Percentiles rank a stretch among this genome's conserved stretches.
Conservation (phyloP, 2,797 vertebrate genomes). For the Enteromius afrohamiltoni region DNA sequence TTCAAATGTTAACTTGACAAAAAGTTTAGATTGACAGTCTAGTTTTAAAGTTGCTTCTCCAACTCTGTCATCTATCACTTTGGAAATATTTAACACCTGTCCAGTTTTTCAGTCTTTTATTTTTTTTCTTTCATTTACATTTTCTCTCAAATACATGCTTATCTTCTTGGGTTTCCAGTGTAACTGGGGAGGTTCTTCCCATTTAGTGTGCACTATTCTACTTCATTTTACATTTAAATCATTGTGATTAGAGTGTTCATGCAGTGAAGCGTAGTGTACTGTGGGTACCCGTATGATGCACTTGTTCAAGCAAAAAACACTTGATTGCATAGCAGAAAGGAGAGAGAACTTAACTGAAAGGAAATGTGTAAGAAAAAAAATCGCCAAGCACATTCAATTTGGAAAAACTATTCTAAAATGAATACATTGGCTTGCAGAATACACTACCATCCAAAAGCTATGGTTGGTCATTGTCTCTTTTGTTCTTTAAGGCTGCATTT, state of each 20-base stretch:
- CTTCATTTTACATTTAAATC: background rate
- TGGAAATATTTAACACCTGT: background rate
- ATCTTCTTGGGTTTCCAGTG: background rate
- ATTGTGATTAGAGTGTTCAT: background rate
- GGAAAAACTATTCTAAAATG: background rate
- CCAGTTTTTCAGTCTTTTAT: background rate
- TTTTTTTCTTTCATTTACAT: background rate
- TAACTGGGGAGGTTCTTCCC: background rate
- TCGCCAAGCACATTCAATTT: background rate
- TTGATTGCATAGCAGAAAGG: background rate
- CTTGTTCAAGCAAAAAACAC: background rate
- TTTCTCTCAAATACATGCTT: background rate
- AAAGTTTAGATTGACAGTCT: background rate
- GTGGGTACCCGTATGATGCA: background rate
- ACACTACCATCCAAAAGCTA: background rate
- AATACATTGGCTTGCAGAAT: background rate
- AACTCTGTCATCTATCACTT: background rate
- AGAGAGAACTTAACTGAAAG: background rate
- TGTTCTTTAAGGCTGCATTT: background rate
- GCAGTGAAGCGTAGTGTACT: background rate
- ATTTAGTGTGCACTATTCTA: background rate
- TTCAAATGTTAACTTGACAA: background rate
- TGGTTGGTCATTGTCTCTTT: background rate
- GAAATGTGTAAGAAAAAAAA: background rate
- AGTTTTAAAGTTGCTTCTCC: background rate